phyloP scores from a whole-genome alignment of 2,797 vertebrate genomes.

The Heliangelus exortis region DNA sequence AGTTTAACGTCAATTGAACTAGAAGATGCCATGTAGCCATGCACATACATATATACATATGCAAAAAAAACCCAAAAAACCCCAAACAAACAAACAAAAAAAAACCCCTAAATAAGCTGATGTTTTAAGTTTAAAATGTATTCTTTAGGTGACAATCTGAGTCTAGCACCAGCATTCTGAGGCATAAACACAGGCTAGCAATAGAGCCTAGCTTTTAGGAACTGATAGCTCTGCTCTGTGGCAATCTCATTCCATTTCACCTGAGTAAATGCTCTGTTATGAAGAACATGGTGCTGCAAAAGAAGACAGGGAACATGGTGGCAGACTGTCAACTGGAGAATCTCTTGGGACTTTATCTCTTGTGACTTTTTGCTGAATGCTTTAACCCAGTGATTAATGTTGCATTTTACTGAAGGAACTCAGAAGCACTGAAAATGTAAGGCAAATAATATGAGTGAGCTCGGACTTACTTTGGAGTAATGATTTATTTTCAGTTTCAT shows the following conservation, averaged over 20 bases:
- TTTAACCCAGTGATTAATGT: neutral
- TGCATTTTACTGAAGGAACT: neutral
- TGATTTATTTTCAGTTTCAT: neutral
- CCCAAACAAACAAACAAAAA: neutral
- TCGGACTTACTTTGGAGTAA: neutral
- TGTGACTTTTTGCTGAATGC: neutral
- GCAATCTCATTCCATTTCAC: neutral
- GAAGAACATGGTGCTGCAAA: neutral
- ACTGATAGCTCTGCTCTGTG: neutral
- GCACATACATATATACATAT: neutral
- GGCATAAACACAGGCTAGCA: neutral
- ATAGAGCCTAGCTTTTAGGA: neutral
- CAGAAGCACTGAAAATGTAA: neutral
- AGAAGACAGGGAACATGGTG: neutral
- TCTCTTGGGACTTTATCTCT: fast-evolving
- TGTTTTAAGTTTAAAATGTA: neutral
- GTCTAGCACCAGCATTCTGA: neutral
- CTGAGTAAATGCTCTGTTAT: neutral
- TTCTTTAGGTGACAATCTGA: neutral
- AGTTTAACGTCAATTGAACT: neutral
- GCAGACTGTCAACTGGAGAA: neutral
- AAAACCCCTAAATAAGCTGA: neutral
- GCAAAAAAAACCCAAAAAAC: neutral
- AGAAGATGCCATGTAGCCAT: neutral
- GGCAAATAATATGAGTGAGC: neutral